Evolutionary conservation across 2,797 vertebrate genomes (phyloP), one percentile per base, ranked within the genome.

Genomic region (Chaetophractus vellerosus): DNA sequence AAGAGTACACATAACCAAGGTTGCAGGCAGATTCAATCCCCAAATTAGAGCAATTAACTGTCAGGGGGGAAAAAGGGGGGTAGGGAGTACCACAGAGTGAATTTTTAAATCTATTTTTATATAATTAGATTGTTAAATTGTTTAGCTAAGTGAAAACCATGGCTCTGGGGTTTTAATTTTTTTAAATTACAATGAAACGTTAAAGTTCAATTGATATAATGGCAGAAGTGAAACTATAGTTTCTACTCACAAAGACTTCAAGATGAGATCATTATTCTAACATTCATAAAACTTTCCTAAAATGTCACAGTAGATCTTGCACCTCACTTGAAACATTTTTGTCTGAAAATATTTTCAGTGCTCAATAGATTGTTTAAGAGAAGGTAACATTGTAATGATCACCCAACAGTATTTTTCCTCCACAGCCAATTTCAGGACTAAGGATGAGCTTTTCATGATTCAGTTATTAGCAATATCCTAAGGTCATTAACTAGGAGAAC

Each of bases 201-300:
- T 79, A 96, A 96, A 89, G 87, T 96, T 94, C 93, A 93, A 69
- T 4, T 61, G 80, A 76, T 59, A 64, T 83, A 86, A 94, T n/a
- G 91, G 61, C 52, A 63, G 91, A 63, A 76, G 1, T 80, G 36
- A 88, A 95, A 87, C 87, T 68, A 83, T 95, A 69, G 92, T 80
- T 96, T 91, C 93, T 93, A 94, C 95, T 66, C 84, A 57, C 50
- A 52, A n/a, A 83, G 55, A 64, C 90, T 66, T 76, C 89, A 59
- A 52, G 74, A 64, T 95, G 92, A 90, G 86, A 80, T 5, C 4
- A 79, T 76, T 63, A 94, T 28, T 88, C 45, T 76, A 66, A 90
- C 87, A 79, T n/a, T 85, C 81, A 63, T 11, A 82, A 36, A 64
- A 74, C 68, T 88, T 72, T 80, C 75, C 59, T 71, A 86, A 93